Conservation (phyloP, 2,113 vertebrate species). For the Corythornis cristatus region DNA sequence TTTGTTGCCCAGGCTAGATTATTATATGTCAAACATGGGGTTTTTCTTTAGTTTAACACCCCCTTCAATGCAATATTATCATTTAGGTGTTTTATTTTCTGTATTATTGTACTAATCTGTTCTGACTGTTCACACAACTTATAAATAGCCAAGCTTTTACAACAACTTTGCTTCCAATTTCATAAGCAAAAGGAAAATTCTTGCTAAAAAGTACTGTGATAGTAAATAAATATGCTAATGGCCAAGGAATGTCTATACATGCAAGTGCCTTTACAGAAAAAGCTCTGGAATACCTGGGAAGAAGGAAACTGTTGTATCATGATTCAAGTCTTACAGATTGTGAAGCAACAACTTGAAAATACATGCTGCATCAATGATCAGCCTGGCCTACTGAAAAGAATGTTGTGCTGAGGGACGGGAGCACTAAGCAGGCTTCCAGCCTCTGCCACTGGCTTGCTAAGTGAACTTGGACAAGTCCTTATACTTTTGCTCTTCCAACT, state of each 20-base stretch:
- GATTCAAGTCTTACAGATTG: not conserved
- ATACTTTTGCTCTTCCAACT: not conserved
- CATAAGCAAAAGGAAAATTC: not conserved
- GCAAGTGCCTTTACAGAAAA: not conserved
- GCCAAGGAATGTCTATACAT: not conserved
- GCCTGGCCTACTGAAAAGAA: not conserved
- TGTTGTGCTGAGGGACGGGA: not conserved
- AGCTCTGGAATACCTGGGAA: not conserved
- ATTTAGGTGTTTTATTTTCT: not conserved
- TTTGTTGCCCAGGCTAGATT: not conserved
- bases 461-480: not conserved
- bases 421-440: not conserved
- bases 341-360: not conserved
- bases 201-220: not conserved
- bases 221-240: not conserved
- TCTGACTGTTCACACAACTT: not conserved
- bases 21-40: not conserved
- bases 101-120: not conserved
- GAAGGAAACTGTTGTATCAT: not conserved
- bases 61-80: not conserved
- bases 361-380: not conserved
- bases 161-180: not conserved
- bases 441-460: not conserved
- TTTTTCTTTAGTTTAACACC: not conserved
- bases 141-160: not conserved